These are phyloP conservation scores for Agrotis exclamationis DNA, from an alignment of 2,888 invertebrate genomes.

Conservation along the genomic window DNA sequence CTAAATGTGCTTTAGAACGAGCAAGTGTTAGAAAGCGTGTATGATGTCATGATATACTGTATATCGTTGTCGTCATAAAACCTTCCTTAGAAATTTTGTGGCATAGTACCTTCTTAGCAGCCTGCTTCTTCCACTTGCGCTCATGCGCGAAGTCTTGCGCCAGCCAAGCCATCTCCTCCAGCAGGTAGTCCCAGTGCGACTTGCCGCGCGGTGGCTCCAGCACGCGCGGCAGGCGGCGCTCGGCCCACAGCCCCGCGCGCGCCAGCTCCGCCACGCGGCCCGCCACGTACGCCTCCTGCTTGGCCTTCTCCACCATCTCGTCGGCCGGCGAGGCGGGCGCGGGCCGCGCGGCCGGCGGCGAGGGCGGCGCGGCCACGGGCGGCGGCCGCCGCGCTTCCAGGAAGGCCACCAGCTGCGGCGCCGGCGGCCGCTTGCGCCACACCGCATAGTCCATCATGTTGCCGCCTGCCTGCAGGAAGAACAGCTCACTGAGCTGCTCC, in stretches of 20 bases:
- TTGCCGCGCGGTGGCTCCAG: constrained; percentile 97
- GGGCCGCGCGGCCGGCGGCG: constrained; percentile 71
- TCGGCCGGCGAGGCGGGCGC: constrained; percentile 69
- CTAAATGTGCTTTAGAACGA: too few relatives aligned
- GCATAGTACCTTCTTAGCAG: constrained; percentile 95
- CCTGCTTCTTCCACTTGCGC: constrained; percentile 99
- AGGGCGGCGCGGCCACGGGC: constrained; percentile 89
- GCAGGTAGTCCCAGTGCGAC: constrained; percentile 99
- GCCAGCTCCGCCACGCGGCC: constrained; percentile 97
- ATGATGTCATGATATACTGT: too few relatives aligned
- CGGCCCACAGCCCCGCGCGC: constrained; percentile 98
- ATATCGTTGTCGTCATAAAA: too few relatives aligned
- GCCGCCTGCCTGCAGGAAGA: constrained; percentile 96
- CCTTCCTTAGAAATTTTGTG: too few relatives aligned
- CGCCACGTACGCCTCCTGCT: constrained; percentile 97
- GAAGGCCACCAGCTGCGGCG: constrained; percentile 94
- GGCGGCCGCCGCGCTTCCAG: constrained; percentile 94
- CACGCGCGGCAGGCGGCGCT: constrained; percentile 97
- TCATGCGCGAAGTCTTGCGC: constrained; percentile 99
- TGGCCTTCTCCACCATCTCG: constrained; percentile 86
- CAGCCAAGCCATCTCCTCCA: constrained; percentile 99
- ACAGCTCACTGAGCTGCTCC: constrained; percentile 96
- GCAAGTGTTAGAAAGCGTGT: too few relatives aligned
- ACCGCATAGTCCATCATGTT: constrained; percentile 97
- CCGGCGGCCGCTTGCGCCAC: constrained; percentile 96